Evolutionary conservation across 2,888 invertebrate species (phyloP), one percentile per base, ranked within the genome.

Genomic region (Fissipunctia ypsillon): DNA sequence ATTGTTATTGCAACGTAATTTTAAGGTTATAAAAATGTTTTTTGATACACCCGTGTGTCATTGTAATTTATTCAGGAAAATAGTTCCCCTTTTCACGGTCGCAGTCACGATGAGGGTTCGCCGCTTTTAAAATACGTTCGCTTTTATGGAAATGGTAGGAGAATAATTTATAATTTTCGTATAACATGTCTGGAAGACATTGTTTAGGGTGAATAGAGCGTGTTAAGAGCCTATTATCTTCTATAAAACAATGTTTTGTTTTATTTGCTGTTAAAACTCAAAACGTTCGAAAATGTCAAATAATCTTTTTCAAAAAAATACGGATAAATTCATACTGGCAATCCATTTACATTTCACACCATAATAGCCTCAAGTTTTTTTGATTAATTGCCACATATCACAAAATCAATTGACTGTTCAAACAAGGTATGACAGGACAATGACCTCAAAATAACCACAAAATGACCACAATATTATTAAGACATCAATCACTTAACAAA

Each of bases 401-500:
- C 22, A 71, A 73, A 80, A 77, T 84, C 73, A 85, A 84, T 81
- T 69, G 73, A 76, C 50, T 61, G 66, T 66, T 64, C 72, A 54
- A 67, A 79, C 64, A 76, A 73, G 70, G 70, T 19, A 68, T 65
- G 76, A 71, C 77, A 81, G 52, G 67, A 61, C 76, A 81, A 61
- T 72, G 84, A 84, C 81, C 76, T 74, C 76, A 74, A 77, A 74
- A 76, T 63, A 68, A 48, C 57, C 48, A 72, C 78, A 76, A 76
- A 84, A 81, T 80, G 61, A 68, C 71, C 80, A 82, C 85, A 84
- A 83, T 83, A 81, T 86, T 86, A 88, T 90, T 88, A 87, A 88
- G 86, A 86, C 88, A 88, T 90, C 89, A 88, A 90, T 87, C 84
- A 84, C 75, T 79, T 78, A 82, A 75, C 43, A 70, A 71, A 73